These are phyloP conservation scores for Nanorana parkeri DNA, from an alignment of 2,113 vertebrate genomes.

Conservation along the genomic window DNA sequence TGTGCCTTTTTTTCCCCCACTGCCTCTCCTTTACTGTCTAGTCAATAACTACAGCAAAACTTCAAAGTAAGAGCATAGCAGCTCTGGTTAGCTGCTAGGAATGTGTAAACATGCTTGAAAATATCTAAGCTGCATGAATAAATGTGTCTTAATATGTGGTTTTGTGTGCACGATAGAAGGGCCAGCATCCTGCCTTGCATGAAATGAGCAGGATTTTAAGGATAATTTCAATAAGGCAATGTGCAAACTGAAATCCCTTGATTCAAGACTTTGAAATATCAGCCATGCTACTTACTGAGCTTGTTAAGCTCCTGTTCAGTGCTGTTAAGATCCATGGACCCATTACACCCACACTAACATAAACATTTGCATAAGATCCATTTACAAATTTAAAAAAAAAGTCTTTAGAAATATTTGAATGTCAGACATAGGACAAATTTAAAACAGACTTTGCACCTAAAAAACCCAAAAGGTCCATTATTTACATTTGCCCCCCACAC, in stretches of 20 bases:
- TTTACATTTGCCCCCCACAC: too few relatives aligned
- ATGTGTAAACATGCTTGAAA: slow-evolving; percentile 50
- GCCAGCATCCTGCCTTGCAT: slow-evolving; percentile 15
- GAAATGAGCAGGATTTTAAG: slow-evolving; percentile 45
- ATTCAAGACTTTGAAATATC: slow-evolving; percentile 24
- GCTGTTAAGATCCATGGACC: too few relatives aligned
- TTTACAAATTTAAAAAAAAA: too few relatives aligned
- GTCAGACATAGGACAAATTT: too few relatives aligned
- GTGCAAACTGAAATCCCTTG: slow-evolving; percentile 9
- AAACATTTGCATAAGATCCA: neutral
- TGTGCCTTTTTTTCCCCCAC: neutral
- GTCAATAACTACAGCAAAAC: slow-evolving; percentile 20
- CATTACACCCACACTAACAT: neutral
- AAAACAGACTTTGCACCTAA: too few relatives aligned
- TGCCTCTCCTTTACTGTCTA: neutral
- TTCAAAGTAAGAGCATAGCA: slow-evolving; percentile 29
- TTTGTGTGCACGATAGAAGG: slow-evolving; percentile 18
- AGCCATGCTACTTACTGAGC: neutral
- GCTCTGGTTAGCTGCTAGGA: slow-evolving; percentile 20
- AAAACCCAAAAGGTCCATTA: too few relatives aligned
- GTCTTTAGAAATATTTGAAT: too few relatives aligned
- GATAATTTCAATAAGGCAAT: slow-evolving; percentile 7
- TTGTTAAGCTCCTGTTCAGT: neutral
- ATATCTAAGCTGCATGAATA: slow-evolving; percentile 46
- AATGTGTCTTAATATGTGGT: slow-evolving; percentile 39